Percentiles rank a stretch among this genome's conserved stretches.
phyloP scores from a whole-genome alignment of 2,888 invertebrate genomes.

The Falcaria lacertinaria region DNA sequence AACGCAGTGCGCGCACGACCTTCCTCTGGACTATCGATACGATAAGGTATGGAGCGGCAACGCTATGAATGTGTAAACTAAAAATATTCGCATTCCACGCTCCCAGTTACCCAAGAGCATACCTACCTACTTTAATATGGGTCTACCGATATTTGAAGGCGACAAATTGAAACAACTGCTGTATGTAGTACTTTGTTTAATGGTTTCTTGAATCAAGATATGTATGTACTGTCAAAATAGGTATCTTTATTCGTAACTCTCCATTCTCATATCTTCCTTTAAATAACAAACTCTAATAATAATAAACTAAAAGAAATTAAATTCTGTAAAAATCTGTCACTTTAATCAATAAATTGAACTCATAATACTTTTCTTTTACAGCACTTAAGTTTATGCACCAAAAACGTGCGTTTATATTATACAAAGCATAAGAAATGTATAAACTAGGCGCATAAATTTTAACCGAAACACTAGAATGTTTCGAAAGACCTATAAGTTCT shows the following conservation, averaged over 20 bases:
- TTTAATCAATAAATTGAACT: slow-evolving; percentile 12
- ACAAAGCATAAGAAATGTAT: no score
- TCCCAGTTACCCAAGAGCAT: no score
- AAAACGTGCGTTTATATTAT: slow-evolving; percentile 23
- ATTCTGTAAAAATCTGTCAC: slow-evolving; percentile 1
- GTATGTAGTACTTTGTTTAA: not conserved
- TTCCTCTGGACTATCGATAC: no score
- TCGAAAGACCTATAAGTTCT: no score
- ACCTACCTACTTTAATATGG: no score
- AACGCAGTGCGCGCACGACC: no score
- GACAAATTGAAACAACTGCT: slow-evolving; percentile 9
- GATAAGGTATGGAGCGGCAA: no score
- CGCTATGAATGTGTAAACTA: no score
- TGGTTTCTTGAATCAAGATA: slow-evolving; percentile 15
- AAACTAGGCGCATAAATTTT: no score
- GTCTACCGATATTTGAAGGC: no score
- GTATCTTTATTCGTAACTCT: not conserved
- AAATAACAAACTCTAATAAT: slow-evolving; percentile 25
- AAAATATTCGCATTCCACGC: no score
- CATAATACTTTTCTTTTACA: slow-evolving; percentile 11
- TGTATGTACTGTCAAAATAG: not conserved
- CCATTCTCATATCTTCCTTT: slow-evolving; percentile 4
- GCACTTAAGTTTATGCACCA: slow-evolving; percentile 12
- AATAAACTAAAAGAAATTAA: slow-evolving; percentile 15
- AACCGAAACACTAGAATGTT: no score